A percentile compares a stretch with the other conserved stretches of the same genome.
phyloP scores from a whole-genome alignment of 64 coral and sea anemone species.

The Hydrozoanthus tunicans region DNA sequence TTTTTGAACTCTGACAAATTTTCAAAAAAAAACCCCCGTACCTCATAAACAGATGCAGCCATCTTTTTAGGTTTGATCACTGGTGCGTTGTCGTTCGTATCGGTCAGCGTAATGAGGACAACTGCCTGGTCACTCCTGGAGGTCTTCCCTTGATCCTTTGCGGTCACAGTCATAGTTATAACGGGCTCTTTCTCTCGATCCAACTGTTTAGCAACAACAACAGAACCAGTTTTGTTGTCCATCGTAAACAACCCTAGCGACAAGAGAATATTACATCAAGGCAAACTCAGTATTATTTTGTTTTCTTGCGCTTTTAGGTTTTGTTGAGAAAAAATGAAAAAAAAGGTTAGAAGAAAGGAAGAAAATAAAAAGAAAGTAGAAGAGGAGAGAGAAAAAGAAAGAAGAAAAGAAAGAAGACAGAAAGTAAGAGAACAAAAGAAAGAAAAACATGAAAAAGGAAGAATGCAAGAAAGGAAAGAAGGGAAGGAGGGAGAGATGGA shows the following conservation, averaged over 20 bases:
- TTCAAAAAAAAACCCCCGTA: background rate
- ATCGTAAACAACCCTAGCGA: constrained; percentile 70
- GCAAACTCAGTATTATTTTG: too few relatives aligned
- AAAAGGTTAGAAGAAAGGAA: too few relatives aligned
- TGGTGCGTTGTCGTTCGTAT: constrained; percentile 91
- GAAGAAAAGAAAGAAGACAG: too few relatives aligned
- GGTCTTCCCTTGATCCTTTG: constrained; percentile 71
- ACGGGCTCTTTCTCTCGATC: constrained; percentile 72
- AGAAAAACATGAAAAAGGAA: too few relatives aligned
- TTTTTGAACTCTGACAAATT: background rate
- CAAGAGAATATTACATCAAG: background rate
- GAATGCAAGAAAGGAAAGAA: too few relatives aligned
- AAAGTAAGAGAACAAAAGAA: too few relatives aligned
- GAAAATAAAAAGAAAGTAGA: too few relatives aligned
- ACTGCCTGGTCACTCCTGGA: constrained; percentile 64
- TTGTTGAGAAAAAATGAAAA: too few relatives aligned
- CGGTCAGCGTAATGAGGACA: constrained; percentile 74
- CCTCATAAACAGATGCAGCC: constrained; percentile 71
- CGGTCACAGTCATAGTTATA: constrained; percentile 68
- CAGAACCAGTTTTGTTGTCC: constrained; percentile 55
- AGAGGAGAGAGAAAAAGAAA: too few relatives aligned
- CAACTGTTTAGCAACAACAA: constrained; percentile 67
- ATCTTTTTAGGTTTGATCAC: constrained; percentile 81
- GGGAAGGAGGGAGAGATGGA: too few relatives aligned
- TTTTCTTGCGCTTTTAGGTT: too few relatives aligned